Evolutionary conservation across 2,797 vertebrate genomes (phyloP).

Genomic region (Propithecus deckenii): DNA sequence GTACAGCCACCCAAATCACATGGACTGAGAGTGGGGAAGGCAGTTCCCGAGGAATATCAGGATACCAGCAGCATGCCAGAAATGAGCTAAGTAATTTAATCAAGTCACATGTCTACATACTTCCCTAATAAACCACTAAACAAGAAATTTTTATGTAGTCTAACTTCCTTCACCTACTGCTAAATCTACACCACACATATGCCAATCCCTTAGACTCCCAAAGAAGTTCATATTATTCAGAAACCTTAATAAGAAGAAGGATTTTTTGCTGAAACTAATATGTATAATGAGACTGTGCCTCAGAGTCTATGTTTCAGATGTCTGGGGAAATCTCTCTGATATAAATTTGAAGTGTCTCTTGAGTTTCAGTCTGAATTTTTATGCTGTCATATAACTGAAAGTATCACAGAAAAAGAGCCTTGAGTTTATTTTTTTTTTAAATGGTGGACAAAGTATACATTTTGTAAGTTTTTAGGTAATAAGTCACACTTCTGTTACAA

Average conservation of each 20-base stretch:
- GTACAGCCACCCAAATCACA: neutral
- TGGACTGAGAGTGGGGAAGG: neutral
- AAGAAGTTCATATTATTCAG: neutral
- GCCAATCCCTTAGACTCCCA: neutral
- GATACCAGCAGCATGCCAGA: neutral
- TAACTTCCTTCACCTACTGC: neutral
- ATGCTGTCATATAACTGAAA: neutral
- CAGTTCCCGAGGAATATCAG: neutral
- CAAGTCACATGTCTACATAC: neutral
- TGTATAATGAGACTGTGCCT: neutral
- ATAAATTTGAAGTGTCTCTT: neutral
- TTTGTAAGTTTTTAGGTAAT: neutral
- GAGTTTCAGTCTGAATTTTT: neutral
- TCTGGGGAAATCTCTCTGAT: neutral
- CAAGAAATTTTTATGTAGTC: neutral
- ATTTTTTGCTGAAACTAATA: neutral
- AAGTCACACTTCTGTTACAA: neutral
- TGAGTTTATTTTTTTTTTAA: neutral
- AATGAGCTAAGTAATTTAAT: neutral
- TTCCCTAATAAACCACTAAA: neutral
- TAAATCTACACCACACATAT: neutral
- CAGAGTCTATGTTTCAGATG: neutral
- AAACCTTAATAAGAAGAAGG: neutral
- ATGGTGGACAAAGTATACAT: neutral
- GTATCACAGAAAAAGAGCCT: neutral